Evolutionary conservation across 2,888 invertebrate genomes (phyloP), one percentile per base, ranked within the genome.

Genomic region (Synanthedon formicaeformis): DNA sequence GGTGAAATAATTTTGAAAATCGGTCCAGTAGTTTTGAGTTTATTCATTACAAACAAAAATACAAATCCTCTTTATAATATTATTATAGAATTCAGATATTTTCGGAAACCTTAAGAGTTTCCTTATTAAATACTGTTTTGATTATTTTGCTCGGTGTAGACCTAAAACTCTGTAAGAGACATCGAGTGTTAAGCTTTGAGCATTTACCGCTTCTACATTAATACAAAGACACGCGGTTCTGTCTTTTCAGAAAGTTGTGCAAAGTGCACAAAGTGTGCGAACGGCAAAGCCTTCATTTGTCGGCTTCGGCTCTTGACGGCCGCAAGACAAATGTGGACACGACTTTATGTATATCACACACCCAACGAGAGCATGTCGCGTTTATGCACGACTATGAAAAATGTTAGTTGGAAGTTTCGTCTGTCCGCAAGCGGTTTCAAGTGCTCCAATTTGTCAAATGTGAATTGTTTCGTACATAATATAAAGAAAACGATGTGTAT

Each of bases 251-350:
- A 84, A 83, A 84, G 78, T 84, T 84, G 78, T 78, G 81, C 74
- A 79, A 81, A 82, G 84, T 84, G 86, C 82, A 84, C 83, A 84
- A 81, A 83, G 85, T 83, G 78, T 76, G 81, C 78, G 75, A 79
- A 78, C 77, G 73, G 81, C 78, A 82, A 85, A 83, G 86, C 85
- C 86, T 85, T 88, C 87, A 88, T 88, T 87, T 88, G 88, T 88
- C 85, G 86, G 74, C 83, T 81, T 73, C 85, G 86, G 74, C 83
- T 81, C 74, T 73, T 88, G 86, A 86, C 85, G 80, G 70, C 75
- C 76, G 76, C 73, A 80, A 86, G 88, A 88, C 86, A 88, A 88
- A 88, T 87, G 83, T 82, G 80, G 79, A 81, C 82, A 75, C 69
- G 71, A 72, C 79, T 81, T 77, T 78, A 78, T 77, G 70, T 73